Percentiles rank a stretch among this genome's conserved stretches.
phyloP scores from a whole-genome alignment of 2,797 vertebrate species.

The Benthosema pterotum region DNA sequence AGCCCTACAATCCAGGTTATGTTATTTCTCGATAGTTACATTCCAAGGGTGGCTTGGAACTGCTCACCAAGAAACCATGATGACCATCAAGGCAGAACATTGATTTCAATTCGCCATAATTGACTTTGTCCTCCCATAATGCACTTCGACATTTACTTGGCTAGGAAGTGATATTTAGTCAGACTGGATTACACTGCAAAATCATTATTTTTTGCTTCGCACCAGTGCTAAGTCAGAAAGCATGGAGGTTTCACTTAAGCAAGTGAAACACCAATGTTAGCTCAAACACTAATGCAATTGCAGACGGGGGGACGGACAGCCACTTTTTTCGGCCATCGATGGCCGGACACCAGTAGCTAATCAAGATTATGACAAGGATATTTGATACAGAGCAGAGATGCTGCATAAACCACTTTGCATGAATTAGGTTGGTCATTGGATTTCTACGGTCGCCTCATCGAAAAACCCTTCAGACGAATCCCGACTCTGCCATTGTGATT shows the following conservation, averaged over 20 bases:
- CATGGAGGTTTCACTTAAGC: conserved; percentile 65
- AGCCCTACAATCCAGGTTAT: not conserved
- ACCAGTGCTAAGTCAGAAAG: conserved; percentile 28
- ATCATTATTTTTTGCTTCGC: conserved; percentile 30
- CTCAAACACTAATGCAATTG: conserved; percentile 70
- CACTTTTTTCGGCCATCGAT: conserved; percentile 38
- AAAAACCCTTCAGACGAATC: conserved; percentile 13
- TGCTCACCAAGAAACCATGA: conserved; percentile 10
- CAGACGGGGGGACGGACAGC: conserved; percentile 46
- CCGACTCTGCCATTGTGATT: conserved; percentile 4
- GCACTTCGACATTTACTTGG: conserved; percentile 23
- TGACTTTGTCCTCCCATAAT: conserved; percentile 33
- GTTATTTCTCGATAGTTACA: not conserved
- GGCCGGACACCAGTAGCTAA: conserved; percentile 48
- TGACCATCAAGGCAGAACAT: conserved; percentile 34
- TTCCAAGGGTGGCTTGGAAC: not conserved
- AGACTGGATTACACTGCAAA: conserved; percentile 40
- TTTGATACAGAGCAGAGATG: conserved; percentile 64
- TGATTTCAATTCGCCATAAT: conserved; percentile 30
- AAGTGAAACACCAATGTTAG: conserved; percentile 75
- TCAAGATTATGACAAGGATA: conserved; percentile 57
- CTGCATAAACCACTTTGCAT: conserved; percentile 37
- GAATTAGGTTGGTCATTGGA: conserved; percentile 11
- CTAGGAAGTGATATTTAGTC: conserved; percentile 29
- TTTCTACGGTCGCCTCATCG: conserved; percentile 7